phyloP scores from a whole-genome alignment of 2,888 invertebrate species.

The Hirtodrosophila alboralis region DNA sequence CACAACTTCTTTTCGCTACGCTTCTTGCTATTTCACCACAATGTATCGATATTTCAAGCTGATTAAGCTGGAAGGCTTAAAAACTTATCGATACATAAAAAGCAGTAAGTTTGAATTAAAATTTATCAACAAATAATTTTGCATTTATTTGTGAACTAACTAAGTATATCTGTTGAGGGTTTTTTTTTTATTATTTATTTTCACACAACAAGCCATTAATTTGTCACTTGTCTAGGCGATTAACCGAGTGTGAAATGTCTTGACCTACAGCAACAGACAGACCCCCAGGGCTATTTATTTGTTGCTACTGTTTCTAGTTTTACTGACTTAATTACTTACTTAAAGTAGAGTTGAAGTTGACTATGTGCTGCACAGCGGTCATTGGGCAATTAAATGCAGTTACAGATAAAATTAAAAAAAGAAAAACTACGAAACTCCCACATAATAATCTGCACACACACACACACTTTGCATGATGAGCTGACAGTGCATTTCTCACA shows the following conservation, averaged over 20 bases:
- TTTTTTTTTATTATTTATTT: constrained; percentile 1
- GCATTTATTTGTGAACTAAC: too few relatives aligned
- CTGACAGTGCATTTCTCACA: too few relatives aligned
- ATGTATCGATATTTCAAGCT: too few relatives aligned
- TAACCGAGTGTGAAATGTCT: constrained; percentile 66
- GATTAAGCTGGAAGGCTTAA: too few relatives aligned
- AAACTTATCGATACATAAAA: too few relatives aligned
- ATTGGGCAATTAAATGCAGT: constrained; percentile 57
- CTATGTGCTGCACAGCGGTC: constrained; percentile 19
- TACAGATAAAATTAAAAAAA: constrained; percentile 19
- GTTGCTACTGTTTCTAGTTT: constrained; percentile 12
- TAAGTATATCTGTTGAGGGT: too few relatives aligned
- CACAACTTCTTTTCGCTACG: too few relatives aligned
- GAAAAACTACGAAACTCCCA: constrained; percentile 4
- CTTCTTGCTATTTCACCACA: too few relatives aligned
- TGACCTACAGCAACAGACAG: constrained; percentile 65
- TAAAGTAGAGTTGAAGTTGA: constrained; percentile 38
- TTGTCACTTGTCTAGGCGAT: constrained; percentile 31
- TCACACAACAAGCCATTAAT: constrained; percentile 43
- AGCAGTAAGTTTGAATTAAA: too few relatives aligned
- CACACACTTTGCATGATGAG: constrained; percentile 34
- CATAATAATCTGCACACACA: not conserved
- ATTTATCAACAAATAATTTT: too few relatives aligned
- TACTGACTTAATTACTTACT: constrained; percentile 49
- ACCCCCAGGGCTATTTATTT: not conserved